Conservation (phyloP, 2,888 invertebrate species). For the Orchestes rusci region DNA sequence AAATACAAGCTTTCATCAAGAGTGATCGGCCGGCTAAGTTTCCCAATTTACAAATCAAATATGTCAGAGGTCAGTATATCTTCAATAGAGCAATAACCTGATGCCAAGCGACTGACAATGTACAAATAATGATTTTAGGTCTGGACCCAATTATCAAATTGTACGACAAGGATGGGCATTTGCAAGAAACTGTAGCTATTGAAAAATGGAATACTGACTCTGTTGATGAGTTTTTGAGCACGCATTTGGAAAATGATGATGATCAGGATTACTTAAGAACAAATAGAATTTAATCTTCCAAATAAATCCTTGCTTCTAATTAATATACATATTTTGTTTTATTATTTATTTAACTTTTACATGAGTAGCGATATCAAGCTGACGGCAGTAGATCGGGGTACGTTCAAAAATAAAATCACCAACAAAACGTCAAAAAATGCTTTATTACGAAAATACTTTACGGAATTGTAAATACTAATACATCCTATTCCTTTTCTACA, state of each 20-base stretch:
- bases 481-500: no score
- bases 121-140: slow-evolving; percentile 8
- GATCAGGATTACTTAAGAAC: slow-evolving; percentile 54
- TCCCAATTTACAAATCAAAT: slow-evolving; percentile 85
- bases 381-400: no score
- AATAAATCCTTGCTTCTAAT: no score
- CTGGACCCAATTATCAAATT: slow-evolving; percentile 91
- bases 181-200: slow-evolving; percentile 86
- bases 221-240: slow-evolving; percentile 90
- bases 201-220: slow-evolving; percentile 99
- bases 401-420: no score
- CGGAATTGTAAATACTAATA: no score
- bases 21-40: slow-evolving; percentile 85
- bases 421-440: no score
- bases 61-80: slow-evolving; percentile 61
- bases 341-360: no score
- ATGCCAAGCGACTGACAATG: no score
- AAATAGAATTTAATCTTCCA: slow-evolving; percentile 43
- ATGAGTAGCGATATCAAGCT: no score
- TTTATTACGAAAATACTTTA: no score
- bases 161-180: slow-evolving; percentile 73
- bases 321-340: no score
- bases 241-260: slow-evolving; percentile 65
- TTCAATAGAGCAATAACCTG: neutral
- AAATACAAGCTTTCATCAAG: slow-evolving; percentile 96